These are phyloP conservation scores for Drosophila emarginata DNA, from an alignment of 2,888 invertebrate species.

Conservation along the genomic window DNA sequence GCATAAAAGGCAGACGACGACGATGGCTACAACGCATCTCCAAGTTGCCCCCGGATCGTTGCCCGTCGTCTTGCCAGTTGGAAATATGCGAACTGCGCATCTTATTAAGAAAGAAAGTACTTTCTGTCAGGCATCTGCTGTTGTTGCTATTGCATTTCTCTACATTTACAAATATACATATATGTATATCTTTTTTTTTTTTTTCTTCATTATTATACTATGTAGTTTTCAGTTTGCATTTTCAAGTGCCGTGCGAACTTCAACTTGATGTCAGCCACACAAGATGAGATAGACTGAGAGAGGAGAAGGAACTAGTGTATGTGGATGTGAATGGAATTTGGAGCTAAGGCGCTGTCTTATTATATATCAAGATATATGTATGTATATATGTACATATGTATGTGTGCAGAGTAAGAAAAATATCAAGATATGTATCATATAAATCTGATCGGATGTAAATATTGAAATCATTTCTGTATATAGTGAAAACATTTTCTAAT, in stretches of 20 bases:
- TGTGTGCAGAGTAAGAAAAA: neutral
- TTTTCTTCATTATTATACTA: conserved; percentile 42
- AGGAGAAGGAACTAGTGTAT: conserved; percentile 10
- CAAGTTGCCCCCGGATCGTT: conserved; percentile 3
- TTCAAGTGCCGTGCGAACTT: conserved; percentile 76
- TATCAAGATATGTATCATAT: neutral
- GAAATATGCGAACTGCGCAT: conserved; percentile 66
- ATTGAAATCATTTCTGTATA: neutral
- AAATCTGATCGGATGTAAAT: neutral
- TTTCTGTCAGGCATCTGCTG: conserved; percentile 67
- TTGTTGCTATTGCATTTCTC: conserved; percentile 42
- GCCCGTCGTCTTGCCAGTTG: conserved; percentile 28
- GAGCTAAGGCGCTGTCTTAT: conserved; percentile 31
- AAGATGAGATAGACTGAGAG: conserved; percentile 49
- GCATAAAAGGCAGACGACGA: conserved; percentile 27
- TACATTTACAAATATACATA: conserved; percentile 20
- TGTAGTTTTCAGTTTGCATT: conserved; percentile 44
- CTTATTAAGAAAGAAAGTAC: conserved; percentile 77
- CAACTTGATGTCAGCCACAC: conserved; percentile 69
- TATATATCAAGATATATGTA: conserved; percentile 11
- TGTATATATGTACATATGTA: too few species aligned
- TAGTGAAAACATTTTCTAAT: neutral
- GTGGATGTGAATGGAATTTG: conserved; percentile 16
- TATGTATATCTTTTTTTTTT: conserved; percentile 1
- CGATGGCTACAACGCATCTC: conserved; percentile 2